Base-by-base conservation (phyloP, 2,888 invertebrate species). In the Hypomecis atomaria region DNA sequence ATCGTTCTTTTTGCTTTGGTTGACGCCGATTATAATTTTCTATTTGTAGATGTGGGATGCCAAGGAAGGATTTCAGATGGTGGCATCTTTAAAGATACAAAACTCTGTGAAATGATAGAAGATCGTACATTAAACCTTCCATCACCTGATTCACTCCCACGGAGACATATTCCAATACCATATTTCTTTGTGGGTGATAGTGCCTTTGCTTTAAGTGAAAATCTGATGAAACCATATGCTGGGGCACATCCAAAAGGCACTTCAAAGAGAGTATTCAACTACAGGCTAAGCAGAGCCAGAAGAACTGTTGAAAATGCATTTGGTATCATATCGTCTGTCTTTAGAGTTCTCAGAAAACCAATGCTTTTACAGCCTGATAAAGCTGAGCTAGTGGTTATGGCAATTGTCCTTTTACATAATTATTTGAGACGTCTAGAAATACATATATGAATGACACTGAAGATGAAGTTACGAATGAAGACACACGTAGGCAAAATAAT, bases 1-100 rank as follows among this genome's bases (percentile, higher is more conserved):
- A 72, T 84, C 42, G 78, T 79, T 42, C 65, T 79, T 40, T 67
- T 82, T 58, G 80, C 77, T 50, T 52, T 75, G 47, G 77, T 78
- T 63, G 77, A 79, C 81, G 79, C 67, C 9, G 40, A 40, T 4
- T 40, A 40, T 40, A 42, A 62, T 52, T 82, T 80, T 72, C 72
- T 73, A 37, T 73, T 72, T 66, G 70, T 74, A 48, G 71, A 78
- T 57, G 65, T 59, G 38, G 56, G 56, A 34, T 56, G 56, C 52
- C 62, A 62, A 62, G 62, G 62, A 8, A 37, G 64, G 37, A 55
- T 59, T 49, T 64, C 59, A 50, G 66, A 63, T 66, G 62, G 63
- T 34, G 54, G 54, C 33, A 44, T 55, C 44, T 55, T 40, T 40
- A 40, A 40, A 11, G 43, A 55, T 23, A 55, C 54, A 11, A 11